Base-by-base conservation (phyloP, 2,888 invertebrate species). In the Coecobrya sp. region DNA sequence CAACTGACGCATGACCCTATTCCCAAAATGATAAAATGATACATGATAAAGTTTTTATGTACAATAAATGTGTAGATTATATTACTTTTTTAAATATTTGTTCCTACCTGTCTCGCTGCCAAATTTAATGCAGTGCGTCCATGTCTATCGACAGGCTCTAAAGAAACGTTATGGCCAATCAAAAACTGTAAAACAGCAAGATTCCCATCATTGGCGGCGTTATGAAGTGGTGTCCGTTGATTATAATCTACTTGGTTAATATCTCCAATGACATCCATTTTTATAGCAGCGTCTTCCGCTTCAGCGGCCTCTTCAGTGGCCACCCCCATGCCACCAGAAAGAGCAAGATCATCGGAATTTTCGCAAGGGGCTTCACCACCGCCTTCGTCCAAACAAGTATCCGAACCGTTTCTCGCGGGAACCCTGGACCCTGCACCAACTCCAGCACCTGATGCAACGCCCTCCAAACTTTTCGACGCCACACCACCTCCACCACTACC, bases 41-140 rank as follows among this genome's bases (percentile, higher is more conserved):
- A 42, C 3, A 49, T 76, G 22, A 68, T 30, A 1, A 76, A 49
- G 42, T 49, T 45, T 49, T 22, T 16, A 25, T n/a, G 2, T 19
- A 59, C 16, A 36, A 59, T 55, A 7, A 27, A 16, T 7, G 27
- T 30, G 10, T 42, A 85, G 49, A 49, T 11, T 10, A 49, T 49
- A 11, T 8, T 19, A 25, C 30, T 30, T 52, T 36, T 36, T 36
- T 36, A n/a, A 73, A 88, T 62, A 2, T 55, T n/a, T 25, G 0
- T 52, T 10, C 36, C 19, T 84, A 94, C 95, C 93, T 94, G 97
- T 25, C 97, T 96, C 0, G 98, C 98, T 7, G 98, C 98, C 70
- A 98, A 97, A 96, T 98, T 98, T 88, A 99, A 96, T 0, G 98
- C 97, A 1, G 98, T 98, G 95, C 98, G 98, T 5, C 98, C 98